Percentiles rank a stretch among this genome's conserved stretches.
Conservation (phyloP, 2,113 vertebrate species). For the Morphnarchus princeps region DNA sequence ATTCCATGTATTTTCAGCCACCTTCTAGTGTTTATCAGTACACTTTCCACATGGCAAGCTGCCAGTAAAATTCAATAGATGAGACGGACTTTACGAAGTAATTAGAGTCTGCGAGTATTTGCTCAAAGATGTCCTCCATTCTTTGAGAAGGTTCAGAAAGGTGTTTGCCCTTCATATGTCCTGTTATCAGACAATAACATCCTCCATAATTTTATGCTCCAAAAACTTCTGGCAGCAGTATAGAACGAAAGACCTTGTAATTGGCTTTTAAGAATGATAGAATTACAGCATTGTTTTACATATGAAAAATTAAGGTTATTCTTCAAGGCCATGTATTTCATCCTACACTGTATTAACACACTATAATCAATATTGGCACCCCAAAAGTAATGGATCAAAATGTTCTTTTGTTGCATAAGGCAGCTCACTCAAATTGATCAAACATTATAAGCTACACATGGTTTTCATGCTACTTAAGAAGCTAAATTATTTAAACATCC, state of each 20-base stretch:
- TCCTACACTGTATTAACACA: not conserved
- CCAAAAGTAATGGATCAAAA: not conserved
- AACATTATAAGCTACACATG: not conserved
- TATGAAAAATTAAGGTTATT: not conserved
- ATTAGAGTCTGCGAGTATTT: not conserved
- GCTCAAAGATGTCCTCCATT: not conserved
- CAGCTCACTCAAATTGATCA: not conserved
- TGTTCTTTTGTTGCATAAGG: not conserved
- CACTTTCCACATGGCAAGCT: not conserved
- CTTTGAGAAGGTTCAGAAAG: not conserved
- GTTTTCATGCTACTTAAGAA: not conserved
- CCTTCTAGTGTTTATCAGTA: not conserved
- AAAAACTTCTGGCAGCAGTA: constrained; percentile 31
- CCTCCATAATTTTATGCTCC: constrained; percentile 36
- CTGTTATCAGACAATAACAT: constrained; percentile 35
- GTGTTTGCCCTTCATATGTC: not conserved
- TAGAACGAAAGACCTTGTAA: constrained; percentile 30
- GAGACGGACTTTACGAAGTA: not conserved
- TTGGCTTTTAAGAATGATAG: constrained; percentile 35
- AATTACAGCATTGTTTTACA: constrained; percentile 12
- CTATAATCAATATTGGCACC: not conserved
- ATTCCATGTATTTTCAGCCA: not conserved
- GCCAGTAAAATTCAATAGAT: not conserved
- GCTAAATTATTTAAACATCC: not conserved
- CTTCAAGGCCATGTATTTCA: not conserved